These are phyloP conservation scores for Phragmatobia fuliginosa DNA, from an alignment of 2,888 invertebrate species.

Conservation along the genomic window DNA sequence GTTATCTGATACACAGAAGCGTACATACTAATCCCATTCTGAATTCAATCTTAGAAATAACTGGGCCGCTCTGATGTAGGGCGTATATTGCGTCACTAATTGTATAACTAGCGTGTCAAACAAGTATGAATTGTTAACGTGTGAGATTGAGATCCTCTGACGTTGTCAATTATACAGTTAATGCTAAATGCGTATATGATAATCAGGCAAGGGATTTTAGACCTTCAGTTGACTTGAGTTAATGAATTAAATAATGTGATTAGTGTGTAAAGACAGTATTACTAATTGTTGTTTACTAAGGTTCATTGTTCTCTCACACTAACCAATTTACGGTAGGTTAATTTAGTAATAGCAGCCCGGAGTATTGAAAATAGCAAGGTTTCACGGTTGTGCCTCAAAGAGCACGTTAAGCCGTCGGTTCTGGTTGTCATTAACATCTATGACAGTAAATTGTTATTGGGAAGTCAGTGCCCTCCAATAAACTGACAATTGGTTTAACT, in stretches of 20 bases:
- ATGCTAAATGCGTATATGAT: slow-evolving; percentile 41
- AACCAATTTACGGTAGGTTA: not conserved
- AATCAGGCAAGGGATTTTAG: slow-evolving; percentile 38
- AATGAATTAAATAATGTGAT: slow-evolving; percentile 24
- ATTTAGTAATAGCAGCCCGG: no score
- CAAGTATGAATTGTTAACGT: slow-evolving; percentile 50
- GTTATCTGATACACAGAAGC: not conserved
- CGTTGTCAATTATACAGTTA: slow-evolving; percentile 55
- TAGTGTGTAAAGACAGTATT: slow-evolving; percentile 5
- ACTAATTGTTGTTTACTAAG: not conserved
- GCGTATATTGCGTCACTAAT: slow-evolving; percentile 25
- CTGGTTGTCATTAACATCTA: no score
- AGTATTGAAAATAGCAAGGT: no score
- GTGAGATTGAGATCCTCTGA: slow-evolving; percentile 49
- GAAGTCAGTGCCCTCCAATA: no score
- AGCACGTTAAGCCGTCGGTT: no score
- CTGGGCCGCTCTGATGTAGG: slow-evolving; percentile 23
- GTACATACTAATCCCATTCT: slow-evolving; percentile 20
- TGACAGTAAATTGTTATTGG: no score
- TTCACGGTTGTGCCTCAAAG: no score
- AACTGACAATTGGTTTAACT: no score
- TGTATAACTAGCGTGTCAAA: slow-evolving; percentile 37
- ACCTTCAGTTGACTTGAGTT: slow-evolving; percentile 33
- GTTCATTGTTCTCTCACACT: not conserved
- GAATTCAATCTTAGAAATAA: slow-evolving; percentile 30